phyloP scores from a whole-genome alignment of 1,140 invertebrate species.

The Caligus rogercresseyi region DNA sequence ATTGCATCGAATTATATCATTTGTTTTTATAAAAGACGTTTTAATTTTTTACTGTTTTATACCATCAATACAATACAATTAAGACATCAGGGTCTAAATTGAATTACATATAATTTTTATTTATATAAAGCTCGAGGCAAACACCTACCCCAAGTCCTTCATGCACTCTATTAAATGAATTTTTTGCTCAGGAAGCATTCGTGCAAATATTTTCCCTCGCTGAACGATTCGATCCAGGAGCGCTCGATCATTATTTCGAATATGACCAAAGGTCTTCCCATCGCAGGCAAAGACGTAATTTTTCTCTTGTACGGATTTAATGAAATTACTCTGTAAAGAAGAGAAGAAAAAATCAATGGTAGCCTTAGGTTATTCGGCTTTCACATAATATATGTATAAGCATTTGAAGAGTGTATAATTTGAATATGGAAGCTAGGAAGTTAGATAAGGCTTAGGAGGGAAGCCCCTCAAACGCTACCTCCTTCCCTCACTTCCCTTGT shows the following conservation, averaged over 20 bases:
- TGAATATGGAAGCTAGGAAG: not conserved
- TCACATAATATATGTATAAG: too few relatives aligned
- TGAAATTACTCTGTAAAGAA: constrained; percentile 1
- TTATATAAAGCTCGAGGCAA: not conserved
- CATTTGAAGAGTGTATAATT: too few relatives aligned
- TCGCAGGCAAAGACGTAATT: constrained; percentile 26
- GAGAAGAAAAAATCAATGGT: not conserved
- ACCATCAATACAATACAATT: too few relatives aligned
- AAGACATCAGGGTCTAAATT: too few relatives aligned
- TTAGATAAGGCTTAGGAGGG: not conserved
- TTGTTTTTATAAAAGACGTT: too few relatives aligned
- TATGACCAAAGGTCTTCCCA: constrained; percentile 25
- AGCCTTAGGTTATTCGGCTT: too few relatives aligned
- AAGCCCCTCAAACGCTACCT: too few relatives aligned
- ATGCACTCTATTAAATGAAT: constrained; percentile 36
- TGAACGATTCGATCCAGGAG: constrained; percentile 24
- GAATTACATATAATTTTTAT: constrained; percentile 8
- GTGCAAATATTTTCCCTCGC: constrained; percentile 34
- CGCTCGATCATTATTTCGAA: constrained; percentile 23
- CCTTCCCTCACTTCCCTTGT: too few relatives aligned
- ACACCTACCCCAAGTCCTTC: constrained; percentile 35
- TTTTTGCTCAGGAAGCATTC: constrained; percentile 44
- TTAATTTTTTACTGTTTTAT: too few relatives aligned
- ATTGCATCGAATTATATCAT: too few relatives aligned
- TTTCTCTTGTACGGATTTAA: not conserved